Evolutionary conservation across 1,140 invertebrate genomes (phyloP), one percentile per base, ranked within the genome.

Genomic region (Drosophila bocki): DNA sequence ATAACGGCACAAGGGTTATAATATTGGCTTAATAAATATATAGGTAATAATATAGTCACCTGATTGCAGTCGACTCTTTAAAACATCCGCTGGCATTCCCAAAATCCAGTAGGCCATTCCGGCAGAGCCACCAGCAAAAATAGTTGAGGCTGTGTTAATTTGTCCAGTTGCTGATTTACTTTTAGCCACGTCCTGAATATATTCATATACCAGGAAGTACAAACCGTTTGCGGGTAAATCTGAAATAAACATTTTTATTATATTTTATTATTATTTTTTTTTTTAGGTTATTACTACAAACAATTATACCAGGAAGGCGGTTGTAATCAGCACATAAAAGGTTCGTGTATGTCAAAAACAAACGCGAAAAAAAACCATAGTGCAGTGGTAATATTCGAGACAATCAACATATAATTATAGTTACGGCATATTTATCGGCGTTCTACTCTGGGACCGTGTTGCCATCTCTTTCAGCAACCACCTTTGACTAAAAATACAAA

Each of bases 151-250:
- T 61, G 94, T 93, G 42, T 78, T 91, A 19, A 94, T 82, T 37
- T 94, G 83, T 35, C 92, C 91, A 22, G 70, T 64, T 17, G 93
- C 91, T 53, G 91, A 90, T 42, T 93, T 91, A 53, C 92, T 88
- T 59, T 93, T 93, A 15, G 92, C 91, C 68, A 94, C 93, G 78
- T 95, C 93, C 93, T 99, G 97, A 3, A 99, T 93, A 93, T 95
- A 96, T 93, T 99, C 99, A 92, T 99, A 99, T 1, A 97, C 97
- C 94, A 99, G 95, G 91, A 99, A 99, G 93, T 99, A 99, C 94
- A 98, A 96, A 41, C 98, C 99, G 94, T 97, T 98, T 68, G 99
- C 75, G 29, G 85, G 85, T 44, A 90, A 48, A 80, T 90, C 83
- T 86, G 37, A 9, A 1, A 22, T 7, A 22, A 22, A 22, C 22